Percentiles rank a stretch among this genome's conserved stretches.
Evolutionary conservation across 2,113 vertebrate species (phyloP).

Genomic region (Archilochus colubris): DNA sequence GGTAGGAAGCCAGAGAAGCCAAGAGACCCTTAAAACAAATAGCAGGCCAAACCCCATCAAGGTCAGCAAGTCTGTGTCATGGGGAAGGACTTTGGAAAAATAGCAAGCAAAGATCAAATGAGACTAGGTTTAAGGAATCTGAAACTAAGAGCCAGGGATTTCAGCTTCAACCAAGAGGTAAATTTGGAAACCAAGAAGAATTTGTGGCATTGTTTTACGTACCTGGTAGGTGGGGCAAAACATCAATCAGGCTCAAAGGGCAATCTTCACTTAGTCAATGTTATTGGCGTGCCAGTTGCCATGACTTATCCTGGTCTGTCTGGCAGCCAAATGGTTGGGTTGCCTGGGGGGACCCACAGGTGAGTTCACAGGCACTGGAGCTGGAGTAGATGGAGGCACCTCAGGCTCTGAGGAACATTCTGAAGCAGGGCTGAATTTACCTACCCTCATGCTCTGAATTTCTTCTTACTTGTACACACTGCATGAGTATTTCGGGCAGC

Average conservation of each 20-base stretch:
- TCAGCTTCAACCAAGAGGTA: neutral
- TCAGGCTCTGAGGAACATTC: neutral
- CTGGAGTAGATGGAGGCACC: neutral
- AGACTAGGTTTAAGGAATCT: neutral
- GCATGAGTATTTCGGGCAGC: neutral
- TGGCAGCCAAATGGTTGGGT: accelerated
- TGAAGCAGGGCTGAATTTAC: neutral
- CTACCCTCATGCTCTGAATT: neutral
- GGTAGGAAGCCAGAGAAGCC: neutral
- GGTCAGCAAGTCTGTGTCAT: neutral
- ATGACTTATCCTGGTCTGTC: neutral
- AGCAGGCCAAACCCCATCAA: neutral
- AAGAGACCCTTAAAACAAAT: neutral
- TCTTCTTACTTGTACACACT: neutral
- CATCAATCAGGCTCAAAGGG: neutral
- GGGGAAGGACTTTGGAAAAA: neutral
- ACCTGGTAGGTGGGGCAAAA: neutral
- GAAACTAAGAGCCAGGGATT: neutral
- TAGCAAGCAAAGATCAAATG: neutral
- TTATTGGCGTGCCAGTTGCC: neutral
- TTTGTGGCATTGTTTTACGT: neutral
- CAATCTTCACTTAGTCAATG: neutral
- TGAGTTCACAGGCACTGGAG: neutral
- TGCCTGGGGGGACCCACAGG: neutral
- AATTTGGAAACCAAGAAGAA: neutral